Evolutionary conservation across 2,797 vertebrate species (phyloP).

Genomic region (Tragopan temminckii): DNA sequence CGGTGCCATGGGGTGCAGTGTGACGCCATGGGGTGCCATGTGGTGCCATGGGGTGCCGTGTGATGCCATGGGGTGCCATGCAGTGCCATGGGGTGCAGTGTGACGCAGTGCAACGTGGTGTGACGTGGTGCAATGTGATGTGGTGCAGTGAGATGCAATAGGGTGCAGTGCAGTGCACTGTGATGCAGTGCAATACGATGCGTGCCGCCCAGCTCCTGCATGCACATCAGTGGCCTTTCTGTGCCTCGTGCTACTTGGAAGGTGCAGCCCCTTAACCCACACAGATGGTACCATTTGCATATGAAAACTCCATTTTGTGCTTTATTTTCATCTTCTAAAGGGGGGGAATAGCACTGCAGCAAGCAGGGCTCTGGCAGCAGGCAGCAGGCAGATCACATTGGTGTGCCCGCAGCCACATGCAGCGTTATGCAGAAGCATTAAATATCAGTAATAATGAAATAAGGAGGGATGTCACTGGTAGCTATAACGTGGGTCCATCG

Average conservation of each 20-base stretch:
- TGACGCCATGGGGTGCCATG: background rate
- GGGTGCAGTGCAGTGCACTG: no score
- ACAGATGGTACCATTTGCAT: accelerated
- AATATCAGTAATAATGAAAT: background rate
- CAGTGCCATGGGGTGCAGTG: background rate
- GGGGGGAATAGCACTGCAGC: no score
- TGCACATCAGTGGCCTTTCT: background rate
- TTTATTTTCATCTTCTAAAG: background rate
- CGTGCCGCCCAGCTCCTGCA: no score
- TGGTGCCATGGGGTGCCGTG: background rate
- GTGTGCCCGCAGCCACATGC: background rate
- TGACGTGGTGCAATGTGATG: no score
- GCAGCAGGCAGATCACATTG: background rate
- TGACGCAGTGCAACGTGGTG: background rate
- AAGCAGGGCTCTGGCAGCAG: no score
- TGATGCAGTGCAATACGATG: background rate
- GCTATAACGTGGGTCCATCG: background rate
- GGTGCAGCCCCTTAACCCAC: background rate
- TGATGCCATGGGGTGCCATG: background rate
- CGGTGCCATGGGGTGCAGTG: no score
- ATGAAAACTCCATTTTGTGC: background rate
- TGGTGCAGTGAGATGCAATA: no score
- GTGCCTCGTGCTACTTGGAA: background rate
- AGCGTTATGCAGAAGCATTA: background rate
- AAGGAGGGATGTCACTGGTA: background rate